A percentile compares a stretch with the other conserved stretches of the same genome.
phyloP scores from a whole-genome alignment of 2,113 vertebrate genomes.

The Channa maculata region DNA sequence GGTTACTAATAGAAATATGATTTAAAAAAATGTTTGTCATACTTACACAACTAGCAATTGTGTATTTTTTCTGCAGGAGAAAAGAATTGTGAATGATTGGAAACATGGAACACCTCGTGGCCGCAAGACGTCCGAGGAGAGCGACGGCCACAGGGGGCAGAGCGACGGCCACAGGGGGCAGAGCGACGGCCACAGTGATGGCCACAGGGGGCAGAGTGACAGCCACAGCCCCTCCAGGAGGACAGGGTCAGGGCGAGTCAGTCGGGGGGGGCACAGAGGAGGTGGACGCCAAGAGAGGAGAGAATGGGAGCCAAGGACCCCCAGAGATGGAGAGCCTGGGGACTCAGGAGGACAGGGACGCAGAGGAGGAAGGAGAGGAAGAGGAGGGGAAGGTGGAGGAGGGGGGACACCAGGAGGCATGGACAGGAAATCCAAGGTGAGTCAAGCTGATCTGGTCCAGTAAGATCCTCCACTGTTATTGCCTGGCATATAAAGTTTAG shows the following conservation, averaged over 20 bases:
- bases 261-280: constrained; percentile 71
- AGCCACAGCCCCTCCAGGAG: constrained; percentile 68
- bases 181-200: constrained; percentile 38
- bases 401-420: constrained; percentile 58
- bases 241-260: constrained; percentile 64
- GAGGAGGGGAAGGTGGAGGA: constrained; percentile 20
- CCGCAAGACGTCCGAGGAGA: constrained; percentile 67
- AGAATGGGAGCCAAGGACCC: constrained; percentile 54
- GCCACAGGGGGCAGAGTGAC: constrained; percentile 44
- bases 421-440: constrained; percentile 84
- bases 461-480: too few relatives aligned
- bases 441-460: background rate
- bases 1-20: too few relatives aligned
- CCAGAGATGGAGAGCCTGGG: constrained; percentile 62
- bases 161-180: constrained; percentile 50
- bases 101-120: constrained; percentile 64
- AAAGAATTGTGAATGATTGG: constrained; percentile 82
- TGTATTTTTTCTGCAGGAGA: constrained; percentile 79
- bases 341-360: constrained; percentile 55
- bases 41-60: too few relatives aligned
- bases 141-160: constrained; percentile 4
- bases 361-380: constrained; percentile 52
- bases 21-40: too few relatives aligned
- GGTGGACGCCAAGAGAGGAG: constrained; percentile 53
- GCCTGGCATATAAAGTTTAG: too few relatives aligned